A percentile compares a stretch with the other conserved stretches of the same genome.
Conservation (phyloP, 2,113 vertebrate genomes). For the Saguinus imperator region DNA sequence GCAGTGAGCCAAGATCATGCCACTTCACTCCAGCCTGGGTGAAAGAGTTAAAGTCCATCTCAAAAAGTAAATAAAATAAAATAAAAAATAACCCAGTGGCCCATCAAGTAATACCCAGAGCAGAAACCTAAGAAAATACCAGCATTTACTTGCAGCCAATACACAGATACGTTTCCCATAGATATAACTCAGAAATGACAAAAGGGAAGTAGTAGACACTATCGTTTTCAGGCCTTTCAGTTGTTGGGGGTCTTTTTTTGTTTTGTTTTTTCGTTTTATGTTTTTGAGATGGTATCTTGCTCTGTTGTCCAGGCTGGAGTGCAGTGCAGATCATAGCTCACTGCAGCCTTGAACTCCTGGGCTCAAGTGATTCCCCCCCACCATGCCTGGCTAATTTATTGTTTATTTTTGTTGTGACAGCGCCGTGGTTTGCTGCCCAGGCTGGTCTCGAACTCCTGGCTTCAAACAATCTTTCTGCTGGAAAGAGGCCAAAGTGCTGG, state of each 20-base stretch:
- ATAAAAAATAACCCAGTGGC: not conserved
- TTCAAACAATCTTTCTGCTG: not conserved
- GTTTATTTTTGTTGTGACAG: not conserved
- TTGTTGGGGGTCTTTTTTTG: too few relatives aligned
- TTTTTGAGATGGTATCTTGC: not conserved
- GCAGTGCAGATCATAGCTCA: not conserved
- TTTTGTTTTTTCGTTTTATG: not conserved
- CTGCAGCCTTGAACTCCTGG: not conserved
- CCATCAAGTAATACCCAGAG: not conserved
- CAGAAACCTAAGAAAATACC: not conserved
- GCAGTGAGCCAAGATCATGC: too few relatives aligned
- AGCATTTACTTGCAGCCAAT: not conserved
- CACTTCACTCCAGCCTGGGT: too few relatives aligned
- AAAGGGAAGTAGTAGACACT: not conserved
- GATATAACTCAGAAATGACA: not conserved
- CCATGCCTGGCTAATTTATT: not conserved
- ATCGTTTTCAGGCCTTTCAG: not conserved
- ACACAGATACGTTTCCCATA: not conserved
- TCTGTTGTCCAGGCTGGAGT: not conserved
- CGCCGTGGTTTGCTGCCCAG: not conserved
- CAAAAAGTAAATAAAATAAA: too few relatives aligned
- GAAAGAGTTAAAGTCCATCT: too few relatives aligned
- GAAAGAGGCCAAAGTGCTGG: not conserved
- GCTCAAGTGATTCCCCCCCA: not conserved
- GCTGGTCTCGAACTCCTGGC: not conserved